A percentile compares a stretch with the other conserved stretches of the same genome.
Evolutionary conservation across 2,797 vertebrate genomes (phyloP).

Genomic region (Macroramphosus scolopax): DNA sequence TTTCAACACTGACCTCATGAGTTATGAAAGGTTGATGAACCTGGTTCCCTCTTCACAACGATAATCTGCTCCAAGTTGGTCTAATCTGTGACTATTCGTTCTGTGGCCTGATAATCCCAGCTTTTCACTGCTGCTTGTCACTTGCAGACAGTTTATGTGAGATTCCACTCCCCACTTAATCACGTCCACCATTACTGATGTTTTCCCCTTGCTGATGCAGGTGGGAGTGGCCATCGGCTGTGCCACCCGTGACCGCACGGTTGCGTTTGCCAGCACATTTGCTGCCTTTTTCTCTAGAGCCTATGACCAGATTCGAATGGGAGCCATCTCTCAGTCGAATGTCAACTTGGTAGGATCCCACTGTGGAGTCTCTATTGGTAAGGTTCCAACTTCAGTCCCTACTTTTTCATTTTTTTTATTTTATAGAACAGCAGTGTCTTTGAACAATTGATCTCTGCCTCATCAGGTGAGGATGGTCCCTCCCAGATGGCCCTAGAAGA

Average conservation of each 20-base stretch:
- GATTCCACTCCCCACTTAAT: not conserved
- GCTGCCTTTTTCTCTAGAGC: conserved; percentile 84
- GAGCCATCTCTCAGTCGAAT: conserved; percentile 81
- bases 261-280: conserved; percentile 86
- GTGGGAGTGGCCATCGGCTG: conserved; percentile 88
- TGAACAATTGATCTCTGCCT: not conserved
- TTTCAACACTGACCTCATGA: not conserved
- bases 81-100: conserved; percentile 54
- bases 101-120: conserved; percentile 21
- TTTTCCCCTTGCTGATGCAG: conserved; percentile 63
- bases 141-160: not conserved
- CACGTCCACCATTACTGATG: not conserved
- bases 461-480: conserved; percentile 84
- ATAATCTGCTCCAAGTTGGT: conserved; percentile 43
- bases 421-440: accelerated
- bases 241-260: conserved; percentile 76
- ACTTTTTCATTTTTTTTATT: too few relatives aligned
- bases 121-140: conserved; percentile 3
- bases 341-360: conserved; percentile 89
- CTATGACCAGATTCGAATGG: conserved; percentile 89
- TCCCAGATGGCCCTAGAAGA: conserved; percentile 92
- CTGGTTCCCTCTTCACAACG: conserved; percentile 1
- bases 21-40: conserved; percentile 13
- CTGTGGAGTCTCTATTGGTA: conserved; percentile 87
- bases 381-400: too few relatives aligned